Evolutionary conservation across 2,797 vertebrate genomes (phyloP).

Genomic region (Champsocephalus gunnari): DNA sequence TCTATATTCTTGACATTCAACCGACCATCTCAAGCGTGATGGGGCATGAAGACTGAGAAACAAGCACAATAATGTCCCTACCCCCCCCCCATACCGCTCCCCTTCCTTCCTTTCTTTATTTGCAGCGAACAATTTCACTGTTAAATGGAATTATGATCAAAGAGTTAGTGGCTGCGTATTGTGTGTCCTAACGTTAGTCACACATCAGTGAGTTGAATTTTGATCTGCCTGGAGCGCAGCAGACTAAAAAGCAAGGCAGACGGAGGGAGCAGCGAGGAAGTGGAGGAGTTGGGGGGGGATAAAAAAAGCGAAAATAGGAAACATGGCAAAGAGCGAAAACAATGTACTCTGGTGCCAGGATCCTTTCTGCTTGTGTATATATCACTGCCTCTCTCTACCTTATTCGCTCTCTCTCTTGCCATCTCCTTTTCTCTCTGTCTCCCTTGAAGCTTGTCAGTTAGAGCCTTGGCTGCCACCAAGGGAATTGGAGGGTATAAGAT

Average conservation of each 20-base stretch:
- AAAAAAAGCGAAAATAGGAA: slow-evolving; percentile 74
- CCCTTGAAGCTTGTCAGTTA: slow-evolving; percentile 78
- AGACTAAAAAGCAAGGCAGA: slow-evolving; percentile 76
- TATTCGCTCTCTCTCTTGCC: slow-evolving; percentile 40
- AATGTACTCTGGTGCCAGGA: slow-evolving; percentile 72
- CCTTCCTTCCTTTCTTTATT: slow-evolving; percentile 68
- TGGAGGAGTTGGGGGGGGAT: slow-evolving; percentile 33
- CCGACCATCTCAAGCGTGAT: slow-evolving; percentile 69
- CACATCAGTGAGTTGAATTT: slow-evolving; percentile 81
- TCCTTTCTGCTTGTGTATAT: slow-evolving; percentile 50
- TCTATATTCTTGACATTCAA: slow-evolving; percentile 73
- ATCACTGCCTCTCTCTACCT: slow-evolving; percentile 52
- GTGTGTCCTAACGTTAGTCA: slow-evolving; percentile 83
- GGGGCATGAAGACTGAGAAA: slow-evolving; percentile 77
- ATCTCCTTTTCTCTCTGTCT: slow-evolving; percentile 60
- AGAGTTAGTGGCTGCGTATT: slow-evolving; percentile 76
- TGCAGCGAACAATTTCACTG: slow-evolving; percentile 75
- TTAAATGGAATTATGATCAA: slow-evolving; percentile 87
- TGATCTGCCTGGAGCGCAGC: slow-evolving; percentile 79
- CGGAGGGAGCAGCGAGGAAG: slow-evolving; percentile 55
- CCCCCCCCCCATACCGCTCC: slow-evolving; percentile 20
- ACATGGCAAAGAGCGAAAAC: slow-evolving; percentile 73
- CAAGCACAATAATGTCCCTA: slow-evolving; percentile 67
- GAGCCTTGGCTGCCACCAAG: slow-evolving; percentile 67
- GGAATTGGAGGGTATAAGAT: slow-evolving; percentile 68